Percentiles rank a stretch among this genome's conserved stretches.
Evolutionary conservation across 2,797 vertebrate species (phyloP).

Genomic region (Siniperca scherzeri): DNA sequence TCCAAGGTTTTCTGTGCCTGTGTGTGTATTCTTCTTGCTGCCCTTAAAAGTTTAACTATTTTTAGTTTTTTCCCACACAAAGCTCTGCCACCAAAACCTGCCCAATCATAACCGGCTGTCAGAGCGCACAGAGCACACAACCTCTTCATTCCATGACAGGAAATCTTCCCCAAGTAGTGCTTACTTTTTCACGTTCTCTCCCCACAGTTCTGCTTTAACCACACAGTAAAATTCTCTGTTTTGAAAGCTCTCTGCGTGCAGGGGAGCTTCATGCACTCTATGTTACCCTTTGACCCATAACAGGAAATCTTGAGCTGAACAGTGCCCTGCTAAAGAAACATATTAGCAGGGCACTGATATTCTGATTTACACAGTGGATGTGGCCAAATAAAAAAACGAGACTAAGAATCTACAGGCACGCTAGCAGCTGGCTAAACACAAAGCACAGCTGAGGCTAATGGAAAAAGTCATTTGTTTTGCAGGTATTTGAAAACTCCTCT

Average conservation of each 20-base stretch:
- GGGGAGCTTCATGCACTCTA: neutral
- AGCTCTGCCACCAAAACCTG: conserved; percentile 6
- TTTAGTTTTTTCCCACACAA: neutral
- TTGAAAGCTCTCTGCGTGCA: neutral
- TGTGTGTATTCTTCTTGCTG: neutral
- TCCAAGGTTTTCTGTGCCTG: conserved; percentile 40
- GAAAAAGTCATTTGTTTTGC: too few relatives aligned
- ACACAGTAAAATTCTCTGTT: neutral
- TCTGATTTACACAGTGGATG: neutral
- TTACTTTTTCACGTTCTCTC: conserved; percentile 25
- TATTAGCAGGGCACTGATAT: neutral
- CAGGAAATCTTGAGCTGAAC: neutral
- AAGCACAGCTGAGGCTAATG: too few relatives aligned
- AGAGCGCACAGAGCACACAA: neutral
- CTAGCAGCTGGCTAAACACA: too few relatives aligned
- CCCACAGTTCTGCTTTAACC: neutral
- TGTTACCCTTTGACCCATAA: neutral
- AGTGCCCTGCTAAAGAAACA: too few relatives aligned
- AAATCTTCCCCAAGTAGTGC: neutral
- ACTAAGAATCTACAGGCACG: too few relatives aligned
- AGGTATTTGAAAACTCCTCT: too few relatives aligned
- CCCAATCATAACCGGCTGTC: neutral
- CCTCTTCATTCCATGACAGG: neutral
- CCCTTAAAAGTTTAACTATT: conserved; percentile 10
- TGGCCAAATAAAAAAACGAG: neutral